Conservation (phyloP, 2,888 invertebrate species). For the Eremobia ochroleuca region DNA sequence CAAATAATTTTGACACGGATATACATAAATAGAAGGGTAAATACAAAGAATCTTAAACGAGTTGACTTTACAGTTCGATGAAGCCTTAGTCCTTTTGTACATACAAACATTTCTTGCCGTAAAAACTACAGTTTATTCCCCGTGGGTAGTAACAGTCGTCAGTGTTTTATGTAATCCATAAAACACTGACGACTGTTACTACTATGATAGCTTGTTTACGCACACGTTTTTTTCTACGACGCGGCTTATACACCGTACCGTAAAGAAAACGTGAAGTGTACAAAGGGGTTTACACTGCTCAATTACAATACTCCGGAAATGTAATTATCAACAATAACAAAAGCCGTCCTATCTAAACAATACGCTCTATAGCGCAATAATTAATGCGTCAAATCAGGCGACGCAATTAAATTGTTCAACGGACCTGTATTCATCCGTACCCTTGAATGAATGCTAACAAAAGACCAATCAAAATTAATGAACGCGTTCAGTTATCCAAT, state of each 20-base stretch:
- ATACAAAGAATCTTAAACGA: too few relatives aligned
- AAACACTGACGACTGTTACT: too few relatives aligned
- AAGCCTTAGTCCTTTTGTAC: too few relatives aligned
- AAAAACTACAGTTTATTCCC: neutral
- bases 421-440: conserved; percentile 1
- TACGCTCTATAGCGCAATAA: conserved; percentile 14
- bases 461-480: conserved; percentile 26
- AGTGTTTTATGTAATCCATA: too few relatives aligned
- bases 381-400: conserved; percentile 33
- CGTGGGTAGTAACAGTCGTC: too few relatives aligned
- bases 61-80: too few relatives aligned
- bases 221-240: neutral
- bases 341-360: conserved; percentile 25
- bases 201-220: neutral
- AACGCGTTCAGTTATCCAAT: neutral
- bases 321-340: conserved; percentile 18
- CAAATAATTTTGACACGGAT: too few relatives aligned
- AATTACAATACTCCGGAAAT: conserved; percentile 8
- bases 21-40: too few relatives aligned
- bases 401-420: conserved; percentile 37
- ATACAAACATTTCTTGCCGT: neutral
- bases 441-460: conserved; percentile 26
- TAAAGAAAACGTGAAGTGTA: neutral
- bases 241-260: neutral
- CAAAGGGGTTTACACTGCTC: neutral